Percentiles rank a stretch among this genome's conserved stretches.
Conservation (phyloP, 2,113 vertebrate species). For the Ivindomyrus marchei region DNA sequence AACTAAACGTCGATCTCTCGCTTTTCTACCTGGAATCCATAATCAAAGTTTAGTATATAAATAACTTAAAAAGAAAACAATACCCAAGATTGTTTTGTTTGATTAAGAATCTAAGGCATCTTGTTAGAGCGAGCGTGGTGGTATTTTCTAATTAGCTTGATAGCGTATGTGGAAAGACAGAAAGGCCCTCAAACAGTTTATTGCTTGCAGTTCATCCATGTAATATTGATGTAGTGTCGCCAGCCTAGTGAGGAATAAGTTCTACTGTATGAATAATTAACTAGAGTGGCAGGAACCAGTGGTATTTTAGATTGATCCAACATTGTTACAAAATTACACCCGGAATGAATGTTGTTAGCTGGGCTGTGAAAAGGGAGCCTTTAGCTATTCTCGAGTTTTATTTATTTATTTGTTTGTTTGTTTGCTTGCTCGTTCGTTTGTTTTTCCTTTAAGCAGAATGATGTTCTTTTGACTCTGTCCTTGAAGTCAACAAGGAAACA, state of each 20-base stretch:
- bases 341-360: neutral
- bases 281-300: neutral
- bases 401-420: neutral
- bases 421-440: too few species aligned
- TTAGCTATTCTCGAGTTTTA: neutral
- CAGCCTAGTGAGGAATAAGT: neutral
- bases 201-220: neutral
- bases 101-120: neutral
- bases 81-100: slow-evolving; percentile 6
- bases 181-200: slow-evolving; percentile 3
- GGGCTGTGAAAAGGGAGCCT: neutral
- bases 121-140: neutral
- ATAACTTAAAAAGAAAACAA: neutral
- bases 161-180: neutral
- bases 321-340: neutral
- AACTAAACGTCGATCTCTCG: neutral
- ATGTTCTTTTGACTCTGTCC: neutral
- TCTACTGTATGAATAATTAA: neutral
- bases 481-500: neutral
- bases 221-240: neutral
- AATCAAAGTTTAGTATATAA: neutral
- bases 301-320: neutral
- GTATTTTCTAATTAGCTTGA: neutral
- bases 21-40: neutral
- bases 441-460: neutral